Base-by-base conservation (phyloP, 2,113 vertebrate genomes). In the Strix aluco region DNA sequence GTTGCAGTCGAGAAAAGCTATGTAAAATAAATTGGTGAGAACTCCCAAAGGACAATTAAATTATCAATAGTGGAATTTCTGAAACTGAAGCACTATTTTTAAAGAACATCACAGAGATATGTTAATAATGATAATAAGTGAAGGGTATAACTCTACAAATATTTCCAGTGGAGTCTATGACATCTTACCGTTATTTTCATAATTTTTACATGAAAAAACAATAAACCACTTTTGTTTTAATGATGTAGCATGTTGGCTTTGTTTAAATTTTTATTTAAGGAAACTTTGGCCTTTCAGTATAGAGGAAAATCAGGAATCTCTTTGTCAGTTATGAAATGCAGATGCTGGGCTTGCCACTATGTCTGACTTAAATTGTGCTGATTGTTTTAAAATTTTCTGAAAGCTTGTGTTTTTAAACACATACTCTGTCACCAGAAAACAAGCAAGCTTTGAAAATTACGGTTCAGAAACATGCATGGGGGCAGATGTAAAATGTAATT, bases 241-340 rank as follows among this genome's bases (percentile, higher is more conserved):
- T 52, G 9, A 69, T 0, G 1, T 49, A 6, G 5, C 8, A 44
- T 61, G 5, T 55, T 74, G 11, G 2, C 23, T 75, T 71, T 42
- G 59, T 1, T 38, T 32, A 75, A 83, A 51, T 86, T 57, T 36
- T 80, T 69, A 58, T 55, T 62, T 87, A 80, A 88, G 57, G 47
- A 94, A 96, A 90, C 26, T 62, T 84, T 72, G 29, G 1, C 29
- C 80, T 82, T 94, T 94, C 49, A 54, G 44, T 92, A 75, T 47
- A 95, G 62, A 97, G 42, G 52, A 92, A 97, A 96, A 97, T 71
- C 58, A 94, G 88, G 62, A 93, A 81, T 88, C 25, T 1, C 1
- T 73, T 78, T 78, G 8, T 38, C 40, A 62, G 1, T 81, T 90
- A 46, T 34, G 57, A 87, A 70, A 75, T 82, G 25, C 42, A 55